Evolutionary conservation across 2,888 invertebrate genomes (phyloP).

Genomic region (Epistrophe eligans): DNA sequence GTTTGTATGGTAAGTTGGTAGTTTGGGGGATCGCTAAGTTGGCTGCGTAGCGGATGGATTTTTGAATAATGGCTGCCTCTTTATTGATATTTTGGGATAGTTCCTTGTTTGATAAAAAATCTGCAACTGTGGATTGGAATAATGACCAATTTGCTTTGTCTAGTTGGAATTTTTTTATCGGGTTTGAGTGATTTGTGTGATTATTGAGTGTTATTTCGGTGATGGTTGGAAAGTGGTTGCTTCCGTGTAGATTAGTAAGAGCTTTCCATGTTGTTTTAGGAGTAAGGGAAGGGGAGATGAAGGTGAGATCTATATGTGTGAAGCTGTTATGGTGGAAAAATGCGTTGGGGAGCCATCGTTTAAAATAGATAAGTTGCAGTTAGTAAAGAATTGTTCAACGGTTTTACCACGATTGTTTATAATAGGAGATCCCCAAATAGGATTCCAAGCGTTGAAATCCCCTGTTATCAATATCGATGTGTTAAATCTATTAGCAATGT

Average conservation of each 20-base stretch:
- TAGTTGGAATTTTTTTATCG: background rate
- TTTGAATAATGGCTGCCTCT: no score
- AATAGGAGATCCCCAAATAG: background rate
- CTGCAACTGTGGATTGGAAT: slow-evolving; percentile 20
- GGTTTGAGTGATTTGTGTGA: background rate
- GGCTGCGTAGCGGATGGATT: no score
- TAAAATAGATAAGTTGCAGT: background rate
- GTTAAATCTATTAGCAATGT: no score
- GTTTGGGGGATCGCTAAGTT: no score
- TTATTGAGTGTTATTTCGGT: background rate
- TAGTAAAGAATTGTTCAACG: background rate
- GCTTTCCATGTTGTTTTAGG: background rate
- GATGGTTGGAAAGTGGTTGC: slow-evolving; percentile 5
- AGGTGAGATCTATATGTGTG: background rate
- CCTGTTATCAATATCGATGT: background rate
- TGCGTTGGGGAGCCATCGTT: background rate
- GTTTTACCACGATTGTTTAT: no score
- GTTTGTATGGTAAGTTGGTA: no score
- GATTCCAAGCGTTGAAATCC: background rate
- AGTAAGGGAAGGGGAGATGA: background rate
- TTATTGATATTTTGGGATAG: no score
- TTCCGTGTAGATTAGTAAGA: background rate
- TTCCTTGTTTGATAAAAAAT: slow-evolving; percentile 12
- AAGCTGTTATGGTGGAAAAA: background rate
- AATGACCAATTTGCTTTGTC: slow-evolving; percentile 6